These are phyloP conservation scores for Atta cephalotes DNA, from an alignment of 1,140 invertebrate species.

Conservation along the genomic window DNA sequence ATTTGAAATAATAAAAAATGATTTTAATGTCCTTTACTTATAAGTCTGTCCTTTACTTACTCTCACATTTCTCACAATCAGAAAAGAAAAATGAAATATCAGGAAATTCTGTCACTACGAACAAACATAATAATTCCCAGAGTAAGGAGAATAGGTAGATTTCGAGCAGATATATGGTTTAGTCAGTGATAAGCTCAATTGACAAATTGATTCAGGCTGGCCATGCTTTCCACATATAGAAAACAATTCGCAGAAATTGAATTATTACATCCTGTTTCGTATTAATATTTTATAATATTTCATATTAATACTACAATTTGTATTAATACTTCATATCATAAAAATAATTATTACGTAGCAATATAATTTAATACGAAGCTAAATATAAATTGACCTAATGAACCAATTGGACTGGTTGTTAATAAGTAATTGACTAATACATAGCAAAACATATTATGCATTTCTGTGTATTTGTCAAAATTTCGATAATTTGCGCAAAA, in stretches of 20 bases:
- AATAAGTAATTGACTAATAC: constrained; percentile 1
- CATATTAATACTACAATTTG: constrained; percentile 1
- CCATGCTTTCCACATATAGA: not conserved
- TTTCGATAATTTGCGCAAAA: not conserved
- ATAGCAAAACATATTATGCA: not conserved
- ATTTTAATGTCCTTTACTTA: too few species aligned
- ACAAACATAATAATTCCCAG: not conserved
- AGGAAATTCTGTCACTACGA: not conserved
- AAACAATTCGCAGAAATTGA: not conserved
- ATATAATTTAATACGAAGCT: not conserved
- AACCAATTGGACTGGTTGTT: not conserved
- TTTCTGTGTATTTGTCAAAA: not conserved
- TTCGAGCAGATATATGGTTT: not conserved
- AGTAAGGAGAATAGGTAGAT: not conserved
- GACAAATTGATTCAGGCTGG: not conserved
- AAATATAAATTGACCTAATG: constrained; percentile 13
- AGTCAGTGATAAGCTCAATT: not conserved
- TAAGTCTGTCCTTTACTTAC: too few species aligned
- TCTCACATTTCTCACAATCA: not conserved
- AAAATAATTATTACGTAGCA: constrained; percentile 38
- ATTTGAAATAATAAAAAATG: too few species aligned
- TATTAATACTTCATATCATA: not conserved
- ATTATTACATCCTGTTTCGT: not conserved
- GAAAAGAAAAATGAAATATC: not conserved
- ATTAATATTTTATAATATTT: constrained; percentile 20